Conservation (phyloP, 2,113 vertebrate species). For the Eleginops maclovinus region DNA sequence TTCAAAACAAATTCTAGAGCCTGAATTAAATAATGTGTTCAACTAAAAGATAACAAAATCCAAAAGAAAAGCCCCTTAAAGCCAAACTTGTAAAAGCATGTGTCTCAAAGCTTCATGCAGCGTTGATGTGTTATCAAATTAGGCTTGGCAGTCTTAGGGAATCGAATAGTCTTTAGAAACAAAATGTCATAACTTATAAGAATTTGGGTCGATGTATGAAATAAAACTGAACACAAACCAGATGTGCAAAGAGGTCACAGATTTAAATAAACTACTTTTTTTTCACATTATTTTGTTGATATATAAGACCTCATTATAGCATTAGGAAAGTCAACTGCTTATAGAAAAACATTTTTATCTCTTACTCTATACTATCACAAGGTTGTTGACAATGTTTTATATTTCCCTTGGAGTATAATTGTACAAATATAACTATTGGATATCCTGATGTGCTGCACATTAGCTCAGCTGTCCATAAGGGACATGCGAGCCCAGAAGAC, state of each 20-base stretch:
- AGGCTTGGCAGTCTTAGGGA: conserved; percentile 90
- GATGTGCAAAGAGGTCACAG: conserved; percentile 1
- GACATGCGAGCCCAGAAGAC: conserved; percentile 44
- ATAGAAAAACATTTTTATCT: not conserved
- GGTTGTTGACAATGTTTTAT: not conserved
- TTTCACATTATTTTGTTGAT: not conserved
- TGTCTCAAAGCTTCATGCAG: conserved; percentile 88
- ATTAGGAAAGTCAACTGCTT: not conserved
- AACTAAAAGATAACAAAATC: conserved; percentile 54
- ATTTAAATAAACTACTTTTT: conserved; percentile 5
- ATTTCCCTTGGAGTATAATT: conserved; percentile 5
- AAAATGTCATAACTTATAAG: not conserved
- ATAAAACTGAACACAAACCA: conserved; percentile 32
- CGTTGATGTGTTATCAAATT: conserved; percentile 72
- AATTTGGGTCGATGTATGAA: conserved; percentile 29
- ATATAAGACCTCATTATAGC: not conserved
- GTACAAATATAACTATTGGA: not conserved
- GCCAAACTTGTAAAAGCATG: conserved; percentile 80
- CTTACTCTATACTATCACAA: not conserved
- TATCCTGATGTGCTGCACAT: not conserved
- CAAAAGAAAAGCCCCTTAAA: conserved; percentile 54
- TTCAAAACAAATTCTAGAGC: conserved; percentile 49
- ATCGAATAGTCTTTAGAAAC: conserved; percentile 32
- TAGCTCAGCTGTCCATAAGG: conserved; percentile 5
- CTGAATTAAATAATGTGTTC: conserved; percentile 47